A percentile compares a stretch with the other conserved stretches of the same genome.
phyloP scores from a whole-genome alignment of 1,140 invertebrate genomes.

The Drosophila subpulchrella region DNA sequence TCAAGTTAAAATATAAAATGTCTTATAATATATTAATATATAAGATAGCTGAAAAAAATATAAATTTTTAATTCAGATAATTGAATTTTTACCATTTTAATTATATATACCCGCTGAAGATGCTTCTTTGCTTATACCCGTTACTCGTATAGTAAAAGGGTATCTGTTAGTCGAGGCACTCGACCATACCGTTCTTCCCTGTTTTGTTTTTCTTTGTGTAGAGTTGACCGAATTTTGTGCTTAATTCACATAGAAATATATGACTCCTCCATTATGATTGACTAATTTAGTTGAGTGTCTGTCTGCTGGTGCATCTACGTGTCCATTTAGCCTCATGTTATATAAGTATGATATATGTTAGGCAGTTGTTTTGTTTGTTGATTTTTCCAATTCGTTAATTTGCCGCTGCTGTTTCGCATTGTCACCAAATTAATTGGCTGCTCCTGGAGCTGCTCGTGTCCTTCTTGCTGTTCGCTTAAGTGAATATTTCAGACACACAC shows the following conservation, averaged over 20 bases:
- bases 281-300: conserved; percentile 31
- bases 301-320: conserved; percentile 7
- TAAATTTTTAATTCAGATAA: too few species aligned
- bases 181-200: too few species aligned
- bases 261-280: conserved; percentile 19
- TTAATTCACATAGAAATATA: conserved; percentile 4
- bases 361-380: conserved; percentile 41
- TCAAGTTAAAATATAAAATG: too few species aligned
- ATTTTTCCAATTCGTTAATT: conserved; percentile 39
- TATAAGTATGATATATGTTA: neutral
- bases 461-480: conserved; percentile 38
- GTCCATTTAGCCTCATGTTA: conserved; percentile 9
- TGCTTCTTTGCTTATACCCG: too few species aligned
- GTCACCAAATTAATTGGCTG: conserved; percentile 53
- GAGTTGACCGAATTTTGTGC: neutral
- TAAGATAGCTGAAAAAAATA: too few species aligned
- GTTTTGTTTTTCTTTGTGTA: neutral
- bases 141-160: too few species aligned
- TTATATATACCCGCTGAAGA: too few species aligned
- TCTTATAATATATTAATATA: too few species aligned
- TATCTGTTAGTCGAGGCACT: too few species aligned
- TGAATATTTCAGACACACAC: conserved; percentile 28
- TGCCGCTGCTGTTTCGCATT: conserved; percentile 21
- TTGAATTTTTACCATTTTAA: too few species aligned
- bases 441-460: conserved; percentile 8